These are phyloP conservation scores for Todiramphus chloris DNA, from an alignment of 2,113 vertebrate genomes.

Conservation along the genomic window DNA sequence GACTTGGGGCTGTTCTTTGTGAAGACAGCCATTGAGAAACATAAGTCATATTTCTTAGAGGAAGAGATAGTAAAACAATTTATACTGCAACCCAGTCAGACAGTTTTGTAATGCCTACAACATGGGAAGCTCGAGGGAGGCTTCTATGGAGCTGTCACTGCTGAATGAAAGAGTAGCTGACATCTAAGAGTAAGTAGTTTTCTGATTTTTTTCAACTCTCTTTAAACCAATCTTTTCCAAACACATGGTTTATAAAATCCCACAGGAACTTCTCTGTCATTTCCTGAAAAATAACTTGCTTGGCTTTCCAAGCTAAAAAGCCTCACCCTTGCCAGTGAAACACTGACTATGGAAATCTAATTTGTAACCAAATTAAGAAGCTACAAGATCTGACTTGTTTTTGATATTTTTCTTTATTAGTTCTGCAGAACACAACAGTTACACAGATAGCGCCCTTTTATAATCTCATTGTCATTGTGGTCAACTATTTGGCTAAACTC, in stretches of 20 bases:
- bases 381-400: neutral
- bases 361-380: slow-evolving; percentile 23
- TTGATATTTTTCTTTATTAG: neutral
- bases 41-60: neutral
- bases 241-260: slow-evolving; percentile 53
- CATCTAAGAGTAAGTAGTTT: slow-evolving; percentile 41
- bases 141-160: neutral
- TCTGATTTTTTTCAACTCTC: slow-evolving; percentile 46
- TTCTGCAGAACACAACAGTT: neutral
- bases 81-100: neutral
- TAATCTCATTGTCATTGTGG: neutral
- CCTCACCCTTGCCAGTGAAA: neutral
- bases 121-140: neutral
- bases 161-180: slow-evolving; percentile 52
- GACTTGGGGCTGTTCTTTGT: neutral
- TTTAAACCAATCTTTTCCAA: slow-evolving; percentile 63
- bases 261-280: slow-evolving; percentile 39
- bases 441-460: neutral
- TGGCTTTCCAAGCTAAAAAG: slow-evolving; percentile 36
- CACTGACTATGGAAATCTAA: slow-evolving; percentile 23
- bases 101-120: neutral
- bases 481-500: neutral
- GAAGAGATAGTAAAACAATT: neutral
- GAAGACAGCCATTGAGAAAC: neutral
- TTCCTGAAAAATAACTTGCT: slow-evolving; percentile 65